phyloP scores from a whole-genome alignment of 2,797 vertebrate genomes.

The Coendou prehensilis region DNA sequence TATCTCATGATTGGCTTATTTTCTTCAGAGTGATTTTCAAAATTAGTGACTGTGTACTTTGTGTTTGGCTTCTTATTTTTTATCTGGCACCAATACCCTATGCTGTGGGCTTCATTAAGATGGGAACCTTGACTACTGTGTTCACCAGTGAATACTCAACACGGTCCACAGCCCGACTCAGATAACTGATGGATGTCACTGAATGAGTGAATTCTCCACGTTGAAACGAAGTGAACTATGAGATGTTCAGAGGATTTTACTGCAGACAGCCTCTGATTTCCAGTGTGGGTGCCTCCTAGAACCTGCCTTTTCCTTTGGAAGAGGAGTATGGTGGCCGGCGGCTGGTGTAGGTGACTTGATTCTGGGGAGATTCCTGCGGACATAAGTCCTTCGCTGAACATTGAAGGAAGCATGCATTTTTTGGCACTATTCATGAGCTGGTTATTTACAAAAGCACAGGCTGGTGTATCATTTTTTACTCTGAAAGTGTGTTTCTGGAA shows the following conservation, averaged over 20 bases:
- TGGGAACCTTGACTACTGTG: not conserved
- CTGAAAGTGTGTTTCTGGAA: not conserved
- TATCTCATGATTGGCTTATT: not conserved
- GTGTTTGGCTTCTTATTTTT: not conserved
- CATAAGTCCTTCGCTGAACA: not conserved
- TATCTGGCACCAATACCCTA: not conserved
- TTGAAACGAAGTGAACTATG: not conserved
- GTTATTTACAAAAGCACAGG: not conserved
- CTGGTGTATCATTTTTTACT: not conserved
- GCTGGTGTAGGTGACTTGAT: not conserved
- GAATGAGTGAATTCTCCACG: not conserved
- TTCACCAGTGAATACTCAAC: not conserved
- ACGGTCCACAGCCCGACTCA: not conserved
- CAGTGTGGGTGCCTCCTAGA: not conserved
- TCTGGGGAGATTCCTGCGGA: not conserved
- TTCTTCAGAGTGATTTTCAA: not conserved
- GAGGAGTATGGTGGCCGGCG: not conserved
- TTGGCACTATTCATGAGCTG: not conserved
- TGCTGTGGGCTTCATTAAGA: not conserved
- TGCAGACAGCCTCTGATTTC: not conserved
- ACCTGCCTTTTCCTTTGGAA: not conserved
- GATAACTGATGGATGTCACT: not conserved
- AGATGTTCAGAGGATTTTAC: not conserved
- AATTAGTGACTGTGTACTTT: not conserved
- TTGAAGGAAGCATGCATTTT: not conserved